These are phyloP conservation scores for Catharus bicknelli DNA, from an alignment of 2,113 vertebrate genomes.

Conservation along the genomic window DNA sequence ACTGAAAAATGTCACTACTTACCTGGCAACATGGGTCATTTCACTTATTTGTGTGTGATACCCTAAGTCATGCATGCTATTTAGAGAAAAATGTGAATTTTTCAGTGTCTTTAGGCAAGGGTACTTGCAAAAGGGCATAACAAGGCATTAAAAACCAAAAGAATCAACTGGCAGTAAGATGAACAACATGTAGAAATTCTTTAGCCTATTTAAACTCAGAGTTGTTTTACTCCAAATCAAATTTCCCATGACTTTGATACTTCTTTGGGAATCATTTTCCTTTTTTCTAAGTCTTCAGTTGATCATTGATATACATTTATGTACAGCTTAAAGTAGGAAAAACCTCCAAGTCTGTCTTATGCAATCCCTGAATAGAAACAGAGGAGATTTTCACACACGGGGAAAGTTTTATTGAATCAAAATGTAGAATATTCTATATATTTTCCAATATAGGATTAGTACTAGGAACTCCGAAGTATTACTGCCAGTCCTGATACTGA, in stretches of 20 bases:
- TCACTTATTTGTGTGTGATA: not conserved
- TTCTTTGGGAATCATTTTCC: not conserved
- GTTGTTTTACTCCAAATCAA: not conserved
- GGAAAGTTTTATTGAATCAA: conserved; percentile 28
- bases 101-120: not conserved
- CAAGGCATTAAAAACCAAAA: not conserved
- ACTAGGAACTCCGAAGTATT: conserved; percentile 16
- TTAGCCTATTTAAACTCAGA: not conserved
- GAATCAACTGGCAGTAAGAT: not conserved
- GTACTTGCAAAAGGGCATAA: not conserved
- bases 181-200: not conserved
- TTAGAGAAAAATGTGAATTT: not conserved
- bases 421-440: conserved; percentile 11
- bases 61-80: not conserved
- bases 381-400: not conserved
- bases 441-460: conserved; percentile 40
- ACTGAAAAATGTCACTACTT: not conserved
- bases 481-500: conserved; percentile 25
- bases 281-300: not conserved
- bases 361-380: not conserved
- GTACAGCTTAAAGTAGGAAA: not conserved
- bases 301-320: not conserved
- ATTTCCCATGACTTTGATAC: not conserved
- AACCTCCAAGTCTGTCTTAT: not conserved
- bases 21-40: not conserved